phyloP scores from a whole-genome alignment of 2,797 vertebrate species.

The Scolopax rusticola region DNA sequence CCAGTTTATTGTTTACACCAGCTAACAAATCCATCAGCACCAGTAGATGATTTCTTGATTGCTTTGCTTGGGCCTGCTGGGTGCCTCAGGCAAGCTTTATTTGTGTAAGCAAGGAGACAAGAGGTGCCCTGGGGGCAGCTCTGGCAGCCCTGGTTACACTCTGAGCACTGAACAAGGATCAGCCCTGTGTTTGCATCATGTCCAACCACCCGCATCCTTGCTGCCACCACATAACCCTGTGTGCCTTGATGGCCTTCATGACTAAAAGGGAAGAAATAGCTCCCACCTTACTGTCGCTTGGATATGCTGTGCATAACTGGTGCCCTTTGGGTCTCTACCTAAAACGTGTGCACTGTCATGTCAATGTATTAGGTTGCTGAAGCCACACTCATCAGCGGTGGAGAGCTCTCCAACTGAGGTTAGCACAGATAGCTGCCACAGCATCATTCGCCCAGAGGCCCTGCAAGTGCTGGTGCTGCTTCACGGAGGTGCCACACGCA shows the following conservation, averaged over 20 bases:
- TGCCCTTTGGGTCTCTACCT: neutral
- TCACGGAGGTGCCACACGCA: fast-evolving
- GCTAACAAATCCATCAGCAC: conserved; percentile 55
- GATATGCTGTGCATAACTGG: neutral
- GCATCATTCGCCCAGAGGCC: neutral
- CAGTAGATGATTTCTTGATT: neutral
- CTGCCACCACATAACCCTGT: neutral
- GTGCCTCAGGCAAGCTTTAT: neutral
- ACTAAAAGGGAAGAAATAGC: neutral
- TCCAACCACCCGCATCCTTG: neutral
- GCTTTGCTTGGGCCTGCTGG: conserved; percentile 57
- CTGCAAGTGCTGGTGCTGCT: neutral
- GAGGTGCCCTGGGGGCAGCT: conserved; percentile 8
- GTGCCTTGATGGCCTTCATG: neutral
- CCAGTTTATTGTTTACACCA: neutral
- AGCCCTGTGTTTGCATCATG: neutral
- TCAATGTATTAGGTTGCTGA: neutral
- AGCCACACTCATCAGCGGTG: neutral
- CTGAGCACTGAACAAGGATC: neutral
- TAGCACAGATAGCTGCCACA: neutral
- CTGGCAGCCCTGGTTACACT: neutral
- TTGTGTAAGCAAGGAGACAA: conserved; percentile 16
- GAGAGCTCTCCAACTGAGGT: neutral
- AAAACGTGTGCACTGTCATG: neutral
- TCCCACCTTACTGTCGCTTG: neutral